phyloP scores from a whole-genome alignment of 1,140 invertebrate species.

The Zaprionus camerounensis region DNA sequence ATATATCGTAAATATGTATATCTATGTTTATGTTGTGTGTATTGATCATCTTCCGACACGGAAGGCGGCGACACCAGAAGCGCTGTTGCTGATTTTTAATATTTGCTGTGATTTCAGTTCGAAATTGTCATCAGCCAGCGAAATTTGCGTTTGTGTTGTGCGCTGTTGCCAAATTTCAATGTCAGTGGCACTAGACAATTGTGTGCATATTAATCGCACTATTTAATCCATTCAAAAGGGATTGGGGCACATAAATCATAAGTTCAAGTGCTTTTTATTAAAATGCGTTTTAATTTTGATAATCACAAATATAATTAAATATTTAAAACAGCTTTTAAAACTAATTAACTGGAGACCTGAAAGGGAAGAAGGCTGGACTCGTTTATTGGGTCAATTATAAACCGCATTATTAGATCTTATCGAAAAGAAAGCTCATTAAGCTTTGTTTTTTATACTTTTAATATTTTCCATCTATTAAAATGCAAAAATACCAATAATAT shows the following conservation, averaged over 20 bases:
- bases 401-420: background rate
- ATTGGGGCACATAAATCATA: background rate
- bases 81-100: conserved; percentile 22
- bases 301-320: background rate
- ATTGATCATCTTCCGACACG: conserved; percentile 69
- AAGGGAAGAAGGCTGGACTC: background rate
- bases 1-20: conserved; percentile 3
- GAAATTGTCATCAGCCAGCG: conserved; percentile 63
- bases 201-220: conserved; percentile 65
- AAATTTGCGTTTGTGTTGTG: conserved; percentile 50
- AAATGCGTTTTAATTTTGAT: background rate
- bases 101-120: conserved; percentile 19
- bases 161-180: conserved; percentile 69
- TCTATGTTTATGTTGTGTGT: conserved; percentile 39
- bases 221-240: conserved; percentile 33
- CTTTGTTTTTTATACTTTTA: background rate
- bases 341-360: background rate
- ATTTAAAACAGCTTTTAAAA: background rate
- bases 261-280: conserved; percentile 1
- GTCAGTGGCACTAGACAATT: conserved; percentile 60
- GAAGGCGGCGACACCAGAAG: conserved; percentile 66
- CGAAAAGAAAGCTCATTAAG: background rate
- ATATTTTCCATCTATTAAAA: background rate
- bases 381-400: conserved; percentile 6
- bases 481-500: background rate